Base-by-base conservation (phyloP, 2,888 invertebrate genomes). In the Eumacrocentrus americanus region DNA sequence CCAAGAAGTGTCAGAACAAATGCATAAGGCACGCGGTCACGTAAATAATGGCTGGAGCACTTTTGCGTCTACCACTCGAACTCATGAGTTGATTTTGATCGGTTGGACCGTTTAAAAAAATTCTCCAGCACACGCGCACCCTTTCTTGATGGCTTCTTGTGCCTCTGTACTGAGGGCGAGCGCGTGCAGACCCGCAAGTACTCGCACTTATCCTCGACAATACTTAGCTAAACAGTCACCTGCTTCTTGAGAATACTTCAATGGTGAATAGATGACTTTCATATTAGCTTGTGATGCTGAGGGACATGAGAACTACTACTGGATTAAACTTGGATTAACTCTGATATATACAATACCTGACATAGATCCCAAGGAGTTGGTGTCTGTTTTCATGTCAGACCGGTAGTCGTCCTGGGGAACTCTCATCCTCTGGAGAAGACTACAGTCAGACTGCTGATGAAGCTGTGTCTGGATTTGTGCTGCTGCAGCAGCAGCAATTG, bases 401-500 rank as follows among this genome's bases (percentile, higher is more conserved):
- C 76, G 71, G 37, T 79, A 79, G 2, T 79, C 78, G 2, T 79
- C 79, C 63, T 76, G 77, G 1, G 73, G 71, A 2, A 75, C 67
- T 52, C 77, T 71, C 67, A 76, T 78, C 40, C 76, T 70, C 59
- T 76, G 76, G 40, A 79, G 56, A 2, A 77, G 54, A 35, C 65
- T 71, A 65, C 76, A 77, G 12, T 78, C 78, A 1, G 73, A 70
- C 14, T 67, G 67, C 44, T 69, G 70, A 59, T 76, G 76, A 18
- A 77, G 67, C 51, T 78, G 78, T 18, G 70, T 73, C 44, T 77
- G 78, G 9, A 77, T 75, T 57, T 77, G 77, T 1, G 75, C 76
- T 12, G 78, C 76, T 1, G 76, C 77, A 14, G 76, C 76, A 16
- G 78, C 75, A 1, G 77, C 77, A 40, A 72, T 83, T 78, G 65